Percentiles rank a stretch among this genome's conserved stretches.
Evolutionary conservation across 1,140 invertebrate genomes (phyloP).

Genomic region (Tetramorium parvispinum): DNA sequence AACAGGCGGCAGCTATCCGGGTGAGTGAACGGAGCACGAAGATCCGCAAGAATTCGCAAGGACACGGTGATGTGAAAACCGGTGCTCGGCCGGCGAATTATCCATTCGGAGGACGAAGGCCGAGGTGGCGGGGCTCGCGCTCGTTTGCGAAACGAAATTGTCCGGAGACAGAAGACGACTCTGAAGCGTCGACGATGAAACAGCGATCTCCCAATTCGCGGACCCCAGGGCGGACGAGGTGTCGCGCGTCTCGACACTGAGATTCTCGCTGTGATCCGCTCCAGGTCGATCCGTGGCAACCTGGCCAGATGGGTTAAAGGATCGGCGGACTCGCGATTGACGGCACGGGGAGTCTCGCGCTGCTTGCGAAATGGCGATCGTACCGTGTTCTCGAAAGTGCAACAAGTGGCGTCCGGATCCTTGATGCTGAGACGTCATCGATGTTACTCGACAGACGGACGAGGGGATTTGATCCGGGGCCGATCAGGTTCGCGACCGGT

Average conservation of each 20-base stretch:
- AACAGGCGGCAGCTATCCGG: constrained; percentile 53
- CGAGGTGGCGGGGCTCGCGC: background rate
- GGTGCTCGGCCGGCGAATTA: background rate
- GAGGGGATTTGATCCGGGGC: constrained; percentile 61
- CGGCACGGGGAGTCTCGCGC: constrained; percentile 64
- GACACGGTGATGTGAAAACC: background rate
- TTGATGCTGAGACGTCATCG: constrained; percentile 59
- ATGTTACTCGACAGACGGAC: constrained; percentile 50
- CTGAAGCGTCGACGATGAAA: constrained; percentile 17
- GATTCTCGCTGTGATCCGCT: background rate
- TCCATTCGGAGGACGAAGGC: constrained; percentile 1
- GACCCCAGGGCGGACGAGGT: constrained; percentile 7
- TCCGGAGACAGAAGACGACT: background rate
- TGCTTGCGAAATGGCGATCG: constrained; percentile 76
- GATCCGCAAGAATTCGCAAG: constrained; percentile 32
- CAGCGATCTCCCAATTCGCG: background rate
- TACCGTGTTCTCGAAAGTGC: constrained; percentile 70
- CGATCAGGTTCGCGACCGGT: constrained; percentile 14
- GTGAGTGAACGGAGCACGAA: background rate
- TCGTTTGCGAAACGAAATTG: constrained; percentile 14
- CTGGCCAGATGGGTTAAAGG: constrained; percentile 79
- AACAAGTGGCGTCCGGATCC: constrained; percentile 74
- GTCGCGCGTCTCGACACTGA: background rate
- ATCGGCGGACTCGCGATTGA: constrained; percentile 59
- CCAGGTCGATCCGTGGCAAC: background rate